Evolutionary conservation across 2,888 invertebrate genomes (phyloP).

Genomic region (Drosophila peninsularis): DNA sequence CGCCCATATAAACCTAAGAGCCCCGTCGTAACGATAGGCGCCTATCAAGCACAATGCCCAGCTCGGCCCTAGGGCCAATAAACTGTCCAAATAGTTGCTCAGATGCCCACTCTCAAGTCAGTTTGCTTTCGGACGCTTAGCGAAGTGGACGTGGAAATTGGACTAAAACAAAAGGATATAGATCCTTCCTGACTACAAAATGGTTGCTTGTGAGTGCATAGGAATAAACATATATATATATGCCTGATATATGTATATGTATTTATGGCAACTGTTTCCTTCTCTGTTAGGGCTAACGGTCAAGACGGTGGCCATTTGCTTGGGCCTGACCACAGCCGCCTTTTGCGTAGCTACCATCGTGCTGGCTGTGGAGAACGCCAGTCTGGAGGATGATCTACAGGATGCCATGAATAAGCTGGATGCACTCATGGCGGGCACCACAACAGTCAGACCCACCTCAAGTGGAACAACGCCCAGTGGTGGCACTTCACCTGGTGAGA

Average conservation of each 20-base stretch:
- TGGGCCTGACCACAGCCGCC: slow-evolving; percentile 77
- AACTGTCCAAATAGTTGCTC: slow-evolving; percentile 59
- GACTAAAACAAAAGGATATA: slow-evolving; percentile 30
- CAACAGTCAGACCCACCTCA: slow-evolving; percentile 32
- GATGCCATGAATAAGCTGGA: slow-evolving; percentile 79
- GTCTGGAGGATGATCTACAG: slow-evolving; percentile 77
- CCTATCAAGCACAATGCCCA: not conserved
- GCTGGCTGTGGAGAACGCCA: slow-evolving; percentile 85
- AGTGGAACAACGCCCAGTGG: slow-evolving; percentile 8
- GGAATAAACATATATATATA: not conserved
- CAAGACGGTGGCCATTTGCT: slow-evolving; percentile 77
- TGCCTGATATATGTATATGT: not conserved
- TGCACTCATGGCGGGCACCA: slow-evolving; percentile 33
- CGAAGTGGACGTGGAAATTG: slow-evolving; percentile 48
- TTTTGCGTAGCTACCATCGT: slow-evolving; percentile 86
- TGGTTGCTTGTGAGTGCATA: slow-evolving; percentile 70
- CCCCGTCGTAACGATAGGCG: slow-evolving; percentile 27
- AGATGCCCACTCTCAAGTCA: slow-evolving; percentile 47
- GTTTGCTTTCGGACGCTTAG: slow-evolving; percentile 44
- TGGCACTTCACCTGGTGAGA: slow-evolving; percentile 1
- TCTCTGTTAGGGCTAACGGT: slow-evolving; percentile 67
- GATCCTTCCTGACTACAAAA: slow-evolving; percentile 28
- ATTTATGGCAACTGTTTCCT: not conserved
- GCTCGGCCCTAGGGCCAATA: slow-evolving; percentile 23
- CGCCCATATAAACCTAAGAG: slow-evolving; percentile 33